phyloP scores from a whole-genome alignment of 1,140 invertebrate species.

The Samia ricini region DNA sequence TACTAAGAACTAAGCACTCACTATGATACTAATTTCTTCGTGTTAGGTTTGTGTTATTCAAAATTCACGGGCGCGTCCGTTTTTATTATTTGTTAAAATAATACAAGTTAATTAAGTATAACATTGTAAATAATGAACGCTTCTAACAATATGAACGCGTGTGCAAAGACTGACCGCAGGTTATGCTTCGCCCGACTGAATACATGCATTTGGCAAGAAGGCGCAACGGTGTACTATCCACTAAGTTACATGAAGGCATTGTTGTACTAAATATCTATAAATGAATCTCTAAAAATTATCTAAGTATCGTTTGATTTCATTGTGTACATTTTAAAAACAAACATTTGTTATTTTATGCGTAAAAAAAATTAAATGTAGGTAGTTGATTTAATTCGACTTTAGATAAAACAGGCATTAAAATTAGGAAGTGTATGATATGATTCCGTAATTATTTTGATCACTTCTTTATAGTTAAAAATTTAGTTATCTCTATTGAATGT shows the following conservation, averaged over 20 bases:
- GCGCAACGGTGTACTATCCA: constrained; percentile 33
- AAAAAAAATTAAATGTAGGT: too few species aligned
- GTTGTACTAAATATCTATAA: constrained; percentile 52
- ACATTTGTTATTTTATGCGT: too few species aligned
- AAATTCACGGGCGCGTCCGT: neutral
- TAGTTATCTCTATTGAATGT: too few species aligned
- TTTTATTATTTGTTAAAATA: neutral
- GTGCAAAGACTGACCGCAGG: constrained; percentile 43
- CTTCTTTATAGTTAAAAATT: too few species aligned
- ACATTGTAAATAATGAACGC: neutral
- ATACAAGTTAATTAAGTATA: neutral
- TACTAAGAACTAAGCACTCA: neutral
- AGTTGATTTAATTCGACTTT: too few species aligned
- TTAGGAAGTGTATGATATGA: too few species aligned
- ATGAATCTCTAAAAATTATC: constrained; percentile 29
- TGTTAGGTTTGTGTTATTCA: neutral
- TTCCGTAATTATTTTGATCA: too few species aligned
- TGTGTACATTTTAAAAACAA: neutral
- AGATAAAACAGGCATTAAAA: too few species aligned
- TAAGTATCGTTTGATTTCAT: neutral
- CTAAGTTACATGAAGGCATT: constrained; percentile 55
- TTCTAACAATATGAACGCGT: constrained; percentile 2
- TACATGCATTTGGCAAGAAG: constrained; percentile 45
- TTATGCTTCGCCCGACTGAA: constrained; percentile 46
- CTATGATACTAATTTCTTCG: neutral